Base-by-base conservation (phyloP, 2,113 vertebrate genomes). In the Platysteira castanea region DNA sequence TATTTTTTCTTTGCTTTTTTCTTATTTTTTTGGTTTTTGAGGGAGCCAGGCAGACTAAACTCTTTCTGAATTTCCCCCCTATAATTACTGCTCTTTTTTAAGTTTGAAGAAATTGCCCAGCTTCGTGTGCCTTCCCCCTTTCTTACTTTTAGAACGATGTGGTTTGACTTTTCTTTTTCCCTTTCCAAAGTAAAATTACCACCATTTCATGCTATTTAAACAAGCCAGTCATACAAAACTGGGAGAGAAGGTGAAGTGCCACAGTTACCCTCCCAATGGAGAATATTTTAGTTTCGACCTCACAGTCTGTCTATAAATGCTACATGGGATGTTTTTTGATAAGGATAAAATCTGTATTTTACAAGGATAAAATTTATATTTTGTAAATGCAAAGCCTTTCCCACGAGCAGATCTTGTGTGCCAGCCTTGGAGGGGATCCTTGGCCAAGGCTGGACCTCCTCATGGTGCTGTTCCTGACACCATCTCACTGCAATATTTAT, bases 41-140 rank as follows among this genome's bases (percentile, higher is more conserved):
- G 26, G 59, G 74, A 91, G 50, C 31, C 57, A 71, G 37, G 27
- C 69, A 50, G 83, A 78, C 83, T 57, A 16, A 89, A 44, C 54
- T 60, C 71, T 84, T 95, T 82, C 81, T 92, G 92, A 87, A 93
- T 92, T 70, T 82, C 31, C 30, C 87, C 94, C 28, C 92, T 94
- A 37, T 96, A 96, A 96, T 97, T 96, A 95, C 86, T 90, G 92
- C 59, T 97, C 71, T 90, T 94, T 96, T 97, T 92, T 87, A 94
- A 94, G 91, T 82, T 83, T 75, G 71, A 57, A 78, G 80, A 88
- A 93, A 84, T 77, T 53, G 68, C 13, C 47, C 47, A 59, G 39
- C 83, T 73, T 86, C 87, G 35, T 37, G 23, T 65, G 84, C 75
- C 83, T 90, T 81, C 21, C 47, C 59, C 54, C 54, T 49, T 91